phyloP scores from a whole-genome alignment of 2,113 vertebrate genomes.

The Psophia crepitans region DNA sequence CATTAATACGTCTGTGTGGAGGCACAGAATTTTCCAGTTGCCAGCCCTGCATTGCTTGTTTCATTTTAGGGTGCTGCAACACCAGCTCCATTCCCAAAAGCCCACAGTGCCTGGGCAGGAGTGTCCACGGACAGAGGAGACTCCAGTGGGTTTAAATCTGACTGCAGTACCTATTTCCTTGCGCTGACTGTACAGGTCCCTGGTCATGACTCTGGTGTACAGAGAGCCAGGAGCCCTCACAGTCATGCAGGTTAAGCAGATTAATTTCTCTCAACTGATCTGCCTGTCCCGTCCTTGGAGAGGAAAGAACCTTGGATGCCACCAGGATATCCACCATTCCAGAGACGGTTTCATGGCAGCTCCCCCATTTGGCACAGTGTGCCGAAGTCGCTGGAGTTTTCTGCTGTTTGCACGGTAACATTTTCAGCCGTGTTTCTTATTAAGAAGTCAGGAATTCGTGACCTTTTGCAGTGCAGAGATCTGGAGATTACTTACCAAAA shows the following conservation, averaged over 20 bases:
- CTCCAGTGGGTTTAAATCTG: neutral
- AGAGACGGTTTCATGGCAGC: neutral
- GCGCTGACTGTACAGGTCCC: rapidly evolving
- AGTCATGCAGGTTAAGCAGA: neutral
- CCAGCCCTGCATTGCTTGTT: neutral
- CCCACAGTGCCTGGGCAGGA: neutral
- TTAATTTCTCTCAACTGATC: neutral
- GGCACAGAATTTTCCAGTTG: neutral
- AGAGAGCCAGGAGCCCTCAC: too few relatives aligned
- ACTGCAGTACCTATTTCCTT: neutral
- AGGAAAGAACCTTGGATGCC: neutral
- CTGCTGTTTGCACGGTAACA: neutral
- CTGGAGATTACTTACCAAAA: conserved; percentile 35
- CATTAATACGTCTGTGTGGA: neutral
- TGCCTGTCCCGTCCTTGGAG: neutral
- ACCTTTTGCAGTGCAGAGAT: conserved; percentile 29
- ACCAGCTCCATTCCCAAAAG: neutral
- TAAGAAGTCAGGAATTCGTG: neutral
- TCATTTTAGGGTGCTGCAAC: neutral
- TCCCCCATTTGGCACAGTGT: rapidly evolving
- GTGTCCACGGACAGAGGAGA: neutral
- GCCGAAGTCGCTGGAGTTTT: neutral
- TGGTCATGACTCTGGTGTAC: neutral
- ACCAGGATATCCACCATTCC: neutral
- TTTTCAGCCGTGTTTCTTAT: neutral